phyloP scores from a whole-genome alignment of 2,888 invertebrate genomes.

The Oscheius sp. region DNA sequence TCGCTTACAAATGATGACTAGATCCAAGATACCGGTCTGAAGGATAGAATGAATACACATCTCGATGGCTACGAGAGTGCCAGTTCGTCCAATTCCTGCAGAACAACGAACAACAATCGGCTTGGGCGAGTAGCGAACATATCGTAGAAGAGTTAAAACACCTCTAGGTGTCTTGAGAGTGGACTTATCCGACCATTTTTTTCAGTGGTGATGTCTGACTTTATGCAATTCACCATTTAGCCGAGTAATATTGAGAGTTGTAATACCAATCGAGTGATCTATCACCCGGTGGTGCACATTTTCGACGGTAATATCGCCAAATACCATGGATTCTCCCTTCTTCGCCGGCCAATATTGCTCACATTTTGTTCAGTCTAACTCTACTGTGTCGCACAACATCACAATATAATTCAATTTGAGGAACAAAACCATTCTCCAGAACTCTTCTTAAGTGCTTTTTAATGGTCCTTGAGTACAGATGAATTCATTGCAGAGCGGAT shows the following conservation, averaged over 20 bases:
- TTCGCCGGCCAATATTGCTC: conserved; percentile 1
- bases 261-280: background rate
- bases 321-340: background rate
- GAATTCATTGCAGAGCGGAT: conserved; percentile 29
- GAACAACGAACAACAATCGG: background rate
- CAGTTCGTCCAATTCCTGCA: background rate
- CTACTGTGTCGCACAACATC: conserved; percentile 6
- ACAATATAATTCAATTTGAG: background rate
- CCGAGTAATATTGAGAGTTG: background rate
- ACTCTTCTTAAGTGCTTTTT: background rate
- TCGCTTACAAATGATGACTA: background rate
- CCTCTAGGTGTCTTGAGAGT: background rate
- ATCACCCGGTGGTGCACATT: background rate
- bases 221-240: no score
- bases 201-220: background rate
- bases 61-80: background rate
- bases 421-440: conserved; percentile 1
- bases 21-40: background rate
- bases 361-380: background rate
- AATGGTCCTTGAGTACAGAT: conserved; percentile 21
- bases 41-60: background rate
- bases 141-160: background rate
- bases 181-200: background rate
- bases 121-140: background rate
- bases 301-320: background rate